Evolutionary conservation across 53 echinoderm and acorn worm genomes (phyloP), one percentile per base, ranked within the genome.

Genomic region (Hippasteria phrygiana): DNA sequence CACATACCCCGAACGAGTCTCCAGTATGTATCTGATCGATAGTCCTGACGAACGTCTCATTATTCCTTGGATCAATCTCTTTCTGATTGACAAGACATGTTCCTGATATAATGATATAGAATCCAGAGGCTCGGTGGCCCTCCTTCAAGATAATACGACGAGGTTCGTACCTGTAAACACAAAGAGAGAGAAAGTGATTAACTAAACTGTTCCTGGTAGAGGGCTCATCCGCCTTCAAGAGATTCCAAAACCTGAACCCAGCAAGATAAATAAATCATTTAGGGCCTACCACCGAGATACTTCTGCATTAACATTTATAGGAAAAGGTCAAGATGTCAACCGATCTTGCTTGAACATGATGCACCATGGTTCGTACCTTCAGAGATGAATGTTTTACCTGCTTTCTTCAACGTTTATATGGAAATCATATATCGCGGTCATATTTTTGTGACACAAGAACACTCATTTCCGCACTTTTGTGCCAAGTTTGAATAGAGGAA

Each of bases 31-130:
- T 83, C 43, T 97, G 92, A 65, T 90, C 88, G 12, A 97, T 89
- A 0, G 97, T 97, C 38, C 94, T 82, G 55, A 97, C 92, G 13
- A 97, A 95, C 7, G 94, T 74, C 24, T 93, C 73, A 3, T 88
- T 90, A 35, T 93, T 97, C 59, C 93, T 76, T 29, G 85, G 75
- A 71, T 97, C 95, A 45, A 90, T 75, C 75, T 97, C 97, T 63
- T 87, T 92, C 78, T 95, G 90, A 51, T 97, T 97, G 28, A 97
- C 83, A 14, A 97, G 69, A 73, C 97, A 97, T 0, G 94, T 94
- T 37, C 97, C 97, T 0, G 97, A 97, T 18, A 97, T 71, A 38
- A 97, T 94, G 84, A 97, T 95, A 88, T 97, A 97, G 71, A 92
- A 97, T 13, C 93, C 91, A 33, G 93, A 95, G 29, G 97, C 92